Evolutionary conservation across 2,797 vertebrate species (phyloP).

Genomic region (Centropyge bicolor): DNA sequence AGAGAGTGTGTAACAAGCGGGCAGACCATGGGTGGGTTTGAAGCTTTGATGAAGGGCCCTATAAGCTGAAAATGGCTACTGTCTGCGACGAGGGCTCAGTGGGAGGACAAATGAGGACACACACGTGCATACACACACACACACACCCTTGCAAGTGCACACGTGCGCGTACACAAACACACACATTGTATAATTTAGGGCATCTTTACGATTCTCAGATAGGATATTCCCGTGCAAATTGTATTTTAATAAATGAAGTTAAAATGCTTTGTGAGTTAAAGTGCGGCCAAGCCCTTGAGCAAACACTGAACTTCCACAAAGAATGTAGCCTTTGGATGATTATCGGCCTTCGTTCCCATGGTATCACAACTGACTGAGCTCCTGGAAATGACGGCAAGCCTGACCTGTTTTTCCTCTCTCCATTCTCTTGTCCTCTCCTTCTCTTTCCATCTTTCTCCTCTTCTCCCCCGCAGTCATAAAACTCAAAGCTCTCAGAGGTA

Average conservation of each 20-base stretch:
- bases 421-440: slow-evolving; percentile 22
- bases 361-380: slow-evolving; percentile 51
- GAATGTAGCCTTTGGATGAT: slow-evolving; percentile 54
- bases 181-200: slow-evolving; percentile 5
- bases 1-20: slow-evolving; percentile 64
- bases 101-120: slow-evolving; percentile 65
- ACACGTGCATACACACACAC: not conserved
- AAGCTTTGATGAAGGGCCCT: slow-evolving; percentile 69
- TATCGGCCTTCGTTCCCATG: slow-evolving; percentile 43
- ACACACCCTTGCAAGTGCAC: slow-evolving; percentile 2
- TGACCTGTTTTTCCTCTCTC: slow-evolving; percentile 39
- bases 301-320: slow-evolving; percentile 40
- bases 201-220: not conserved
- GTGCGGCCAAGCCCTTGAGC: slow-evolving; percentile 19
- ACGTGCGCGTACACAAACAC: not conserved
- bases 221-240: slow-evolving; percentile 1
- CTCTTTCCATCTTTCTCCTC: slow-evolving; percentile 27
- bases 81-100: slow-evolving; percentile 41
- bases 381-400: slow-evolving; percentile 51
- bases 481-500: slow-evolving; percentile 39
- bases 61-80: slow-evolving; percentile 68
- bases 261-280: slow-evolving; percentile 10
- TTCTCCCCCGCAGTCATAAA: slow-evolving; percentile 44
- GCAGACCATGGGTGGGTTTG: slow-evolving; percentile 63
- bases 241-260: slow-evolving; percentile 9